These are phyloP conservation scores for Xyliphius kryptos DNA, from an alignment of 2,113 vertebrate species.

Conservation along the genomic window DNA sequence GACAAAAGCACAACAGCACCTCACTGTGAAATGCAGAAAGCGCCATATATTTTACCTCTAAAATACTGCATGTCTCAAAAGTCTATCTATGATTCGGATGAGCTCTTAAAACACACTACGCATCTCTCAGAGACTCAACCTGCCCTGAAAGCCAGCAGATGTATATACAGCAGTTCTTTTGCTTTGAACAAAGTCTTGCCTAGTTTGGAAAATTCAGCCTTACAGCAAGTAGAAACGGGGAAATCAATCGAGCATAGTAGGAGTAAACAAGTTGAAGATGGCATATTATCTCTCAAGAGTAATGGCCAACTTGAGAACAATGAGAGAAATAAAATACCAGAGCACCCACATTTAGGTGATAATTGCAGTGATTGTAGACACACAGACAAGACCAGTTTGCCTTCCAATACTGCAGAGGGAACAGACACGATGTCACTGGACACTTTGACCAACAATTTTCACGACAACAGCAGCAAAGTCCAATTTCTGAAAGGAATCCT, in stretches of 20 bases:
- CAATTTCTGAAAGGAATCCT: slow-evolving; percentile 76
- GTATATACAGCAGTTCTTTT: slow-evolving; percentile 33
- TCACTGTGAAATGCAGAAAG: slow-evolving; percentile 49
- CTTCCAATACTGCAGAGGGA: slow-evolving; percentile 20
- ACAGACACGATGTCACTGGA: slow-evolving; percentile 28
- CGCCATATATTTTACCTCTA: slow-evolving; percentile 40
- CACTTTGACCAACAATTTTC: slow-evolving; percentile 32
- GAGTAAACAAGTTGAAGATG: slow-evolving; percentile 27
- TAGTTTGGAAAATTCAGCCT: slow-evolving; percentile 3
- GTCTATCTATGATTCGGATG: slow-evolving; percentile 45
- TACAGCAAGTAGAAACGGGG: slow-evolving; percentile 31
- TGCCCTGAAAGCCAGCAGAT: slow-evolving; percentile 50
- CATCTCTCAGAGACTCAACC: slow-evolving; percentile 52
- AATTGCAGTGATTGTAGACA: no score
- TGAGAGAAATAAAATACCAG: slow-evolving; percentile 49
- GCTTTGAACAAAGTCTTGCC: slow-evolving; percentile 29
- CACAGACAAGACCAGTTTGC: no score
- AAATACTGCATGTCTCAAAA: no score
- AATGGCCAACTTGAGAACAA: slow-evolving; percentile 36
- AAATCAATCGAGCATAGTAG: slow-evolving; percentile 28
- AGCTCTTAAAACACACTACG: slow-evolving; percentile 45
- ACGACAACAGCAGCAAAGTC: slow-evolving; percentile 40
- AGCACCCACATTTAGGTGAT: slow-evolving; percentile 35
- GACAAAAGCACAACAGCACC: no score
- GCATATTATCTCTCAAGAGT: slow-evolving; percentile 50